A percentile compares a stretch with the other conserved stretches of the same genome.
These are phyloP conservation scores for Mercenaria mercenaria DNA, from an alignment of 1,140 invertebrate genomes.

Conservation along the genomic window DNA sequence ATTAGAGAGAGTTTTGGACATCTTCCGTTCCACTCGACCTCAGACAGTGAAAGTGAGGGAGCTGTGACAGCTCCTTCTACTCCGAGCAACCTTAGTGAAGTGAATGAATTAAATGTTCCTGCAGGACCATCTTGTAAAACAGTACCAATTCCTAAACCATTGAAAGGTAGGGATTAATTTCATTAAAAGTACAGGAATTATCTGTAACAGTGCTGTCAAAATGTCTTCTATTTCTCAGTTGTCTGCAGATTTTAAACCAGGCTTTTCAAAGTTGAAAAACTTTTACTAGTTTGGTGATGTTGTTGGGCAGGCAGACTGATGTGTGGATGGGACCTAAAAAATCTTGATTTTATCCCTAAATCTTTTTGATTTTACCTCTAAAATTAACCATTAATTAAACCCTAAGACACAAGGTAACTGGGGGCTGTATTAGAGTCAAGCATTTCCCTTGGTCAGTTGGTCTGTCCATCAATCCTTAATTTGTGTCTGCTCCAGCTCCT, in stretches of 20 bases:
- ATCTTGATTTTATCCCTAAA: too few species aligned
- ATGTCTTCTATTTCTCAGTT: background rate
- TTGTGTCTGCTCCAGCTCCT: too few species aligned
- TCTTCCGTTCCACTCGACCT: slow-evolving; percentile 82
- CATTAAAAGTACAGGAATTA: background rate
- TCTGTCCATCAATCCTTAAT: too few species aligned
- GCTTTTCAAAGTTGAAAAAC: background rate
- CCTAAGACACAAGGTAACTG: too few species aligned
- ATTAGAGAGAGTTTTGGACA: slow-evolving; percentile 83
- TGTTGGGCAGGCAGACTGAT: too few species aligned
- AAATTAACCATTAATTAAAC: too few species aligned
- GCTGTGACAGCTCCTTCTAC: slow-evolving; percentile 52
- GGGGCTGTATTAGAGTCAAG: too few species aligned
- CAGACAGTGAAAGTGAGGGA: slow-evolving; percentile 84
- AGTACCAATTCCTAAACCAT: slow-evolving; percentile 76
- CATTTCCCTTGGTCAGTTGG: too few species aligned
- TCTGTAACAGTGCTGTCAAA: background rate
- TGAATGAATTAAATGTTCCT: slow-evolving; percentile 70
- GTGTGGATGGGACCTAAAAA: too few species aligned
- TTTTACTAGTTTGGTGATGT: too few species aligned
- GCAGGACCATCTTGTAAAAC: slow-evolving; percentile 80
- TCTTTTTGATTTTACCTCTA: too few species aligned
- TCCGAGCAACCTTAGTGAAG: slow-evolving; percentile 56
- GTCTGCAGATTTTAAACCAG: background rate
- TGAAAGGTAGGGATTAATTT: slow-evolving; percentile 80